Evolutionary conservation across 2,888 invertebrate genomes (phyloP), one percentile per base, ranked within the genome.

Genomic region (Leucania comma): DNA sequence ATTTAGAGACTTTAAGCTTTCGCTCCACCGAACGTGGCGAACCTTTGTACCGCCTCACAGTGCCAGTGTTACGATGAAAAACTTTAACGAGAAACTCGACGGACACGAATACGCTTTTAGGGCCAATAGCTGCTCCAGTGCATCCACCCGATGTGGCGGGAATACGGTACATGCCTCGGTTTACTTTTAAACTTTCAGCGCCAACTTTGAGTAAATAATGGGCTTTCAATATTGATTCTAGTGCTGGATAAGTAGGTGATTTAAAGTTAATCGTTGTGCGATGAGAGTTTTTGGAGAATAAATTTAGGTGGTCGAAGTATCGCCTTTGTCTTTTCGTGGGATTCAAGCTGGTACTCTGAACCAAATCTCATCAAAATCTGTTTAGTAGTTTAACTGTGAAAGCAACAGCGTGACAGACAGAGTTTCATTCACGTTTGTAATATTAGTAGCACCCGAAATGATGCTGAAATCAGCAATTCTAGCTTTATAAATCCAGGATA

Each of bases 21-120:
- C 35, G 22, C 72, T 46, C 53, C 35, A 46, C 50, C 17, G 29
- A 63, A 79, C 57, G 64, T 46, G 61, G 58, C 29, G 58, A 72
- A 71, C 79, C 79, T 78, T 76, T 72, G 84, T 81, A 84, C 72
- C 70, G 73, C 66, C 68, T 78, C 71, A 78, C 67, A 57, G 65
- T 62, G 84, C 54, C 80, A 73, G 69, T 80, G 76, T 81, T 75
- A 60, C 83, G 22, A 80, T 80, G 81, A 84, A 91, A 92, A 92
- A 93, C 89, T 91, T 93, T 89, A 88, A 87, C 80, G 81, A 86
- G 81, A 85, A 86, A 93, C 94, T 93, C 85, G 90, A 85, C 82
- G 86, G 86, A 93, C 93, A 93, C 85, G 93, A 90, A 90, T 93
- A 92, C 88, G 91, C 94, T 93, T 93, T 93, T 92, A 93, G 89